Evolutionary conservation across 92 coral and sea anemone species (phyloP), one percentile per base, ranked within the genome.

Genomic region (Epizoanthus stellaris): DNA sequence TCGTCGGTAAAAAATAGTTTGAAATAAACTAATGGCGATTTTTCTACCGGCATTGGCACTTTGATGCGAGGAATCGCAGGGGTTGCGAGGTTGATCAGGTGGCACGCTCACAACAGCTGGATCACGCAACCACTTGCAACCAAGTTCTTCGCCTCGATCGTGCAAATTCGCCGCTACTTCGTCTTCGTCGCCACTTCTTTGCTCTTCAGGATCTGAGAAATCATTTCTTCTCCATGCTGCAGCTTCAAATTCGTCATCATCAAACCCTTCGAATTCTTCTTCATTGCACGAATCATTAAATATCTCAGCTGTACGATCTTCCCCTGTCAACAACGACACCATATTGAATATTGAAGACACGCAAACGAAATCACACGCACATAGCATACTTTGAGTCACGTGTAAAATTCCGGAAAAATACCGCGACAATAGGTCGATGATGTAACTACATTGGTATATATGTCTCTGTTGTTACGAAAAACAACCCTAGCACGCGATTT

Each of bases 211-310:
- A 63, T 77, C 82, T 39, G 52, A 56, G 11, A 67, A 77, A 58
- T 34, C n/a, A 10, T 77, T 58, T 73, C 8, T 60, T 73, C 25
- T 23, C 25, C 0, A 71, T 40, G 84, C 60, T 59, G 57, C 71
- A n/a, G 6, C 53, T 15, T 2, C 71, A n/a, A 38, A 36, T 20
- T 77, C 25, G 15, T 79, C 58, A 21, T 75, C n/a, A 79, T 79
- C 71, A 65, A 79, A 60, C 2, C 83, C 83, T 6, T 79, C 83
- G 19, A 60, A 60, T 5, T 79, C 83, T 79, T 79, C 56, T 77
- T 77, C 70, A 65, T 38, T 39, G 59, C 9, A 79, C 42, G 83
- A 79, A 79, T 17, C 40, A 45, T 79, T 38, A 23, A 79, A 62
- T 34, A 79, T 61, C 36, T 79, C 70, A 36, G 57, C 11, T 20